Evolutionary conservation across 2,888 invertebrate genomes (phyloP), one percentile per base, ranked within the genome.

Genomic region (Ligdia adustata): DNA sequence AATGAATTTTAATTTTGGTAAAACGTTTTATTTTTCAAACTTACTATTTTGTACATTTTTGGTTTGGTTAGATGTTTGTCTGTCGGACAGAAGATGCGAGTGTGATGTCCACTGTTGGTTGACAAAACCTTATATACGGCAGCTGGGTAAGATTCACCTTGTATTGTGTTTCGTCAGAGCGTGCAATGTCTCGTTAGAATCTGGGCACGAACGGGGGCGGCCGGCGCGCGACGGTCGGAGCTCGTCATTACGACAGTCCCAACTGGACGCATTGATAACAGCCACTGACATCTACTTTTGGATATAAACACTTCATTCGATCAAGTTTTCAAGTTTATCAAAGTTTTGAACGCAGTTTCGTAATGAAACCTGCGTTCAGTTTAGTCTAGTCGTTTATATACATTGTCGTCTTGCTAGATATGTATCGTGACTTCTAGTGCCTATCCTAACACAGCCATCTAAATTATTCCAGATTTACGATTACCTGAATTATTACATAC

Each of bases 81-180:
- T 71, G 66, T 65, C 61, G 76, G 60, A 74, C 72, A 73, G 77
- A 81, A 69, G 77, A 80, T 76, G 71, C 68, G 66, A 73, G 63
- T 80, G 77, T 83, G 83, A 80, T 86, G 79, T 72, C 55, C 58
- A 62, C 55, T 43, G 66, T 73, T 75, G 63, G 71, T 66, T 64
- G 77, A 77, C 83, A 80, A 72, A 82, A 81, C 79, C 83, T 89
- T 90, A 81, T 90, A 90, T 90, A 90, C 82, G 59, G 67, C 59
- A 69, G 62, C 60, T 62, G 58, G 60, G 70, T 69, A 75, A 81
- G 88, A 90, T 86, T 89, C 87, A 89, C 90, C 88, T 90, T 90
- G 90, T 79, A 60, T 57, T 61, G 39, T 12, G 66, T 90, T 86
- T 88, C 88, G 79, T 76, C 88, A 87, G 65, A 60, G 57, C 45